phyloP scores from a whole-genome alignment of 2,888 invertebrate genomes.

The Notodonta dromedarius region DNA sequence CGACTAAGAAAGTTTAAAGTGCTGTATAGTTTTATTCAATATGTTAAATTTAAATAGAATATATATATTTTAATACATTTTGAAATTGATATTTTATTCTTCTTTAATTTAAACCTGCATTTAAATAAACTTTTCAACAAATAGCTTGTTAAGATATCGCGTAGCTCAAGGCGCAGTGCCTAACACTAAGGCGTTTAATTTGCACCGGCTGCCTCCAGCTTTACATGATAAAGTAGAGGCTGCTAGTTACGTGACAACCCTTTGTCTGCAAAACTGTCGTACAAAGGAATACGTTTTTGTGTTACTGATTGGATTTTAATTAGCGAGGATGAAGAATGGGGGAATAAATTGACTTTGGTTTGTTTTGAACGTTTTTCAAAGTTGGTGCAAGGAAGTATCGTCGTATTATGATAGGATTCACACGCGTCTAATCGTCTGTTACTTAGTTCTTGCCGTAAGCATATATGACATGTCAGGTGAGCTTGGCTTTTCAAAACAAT shows the following conservation, averaged over 20 bases:
- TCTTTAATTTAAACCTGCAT: neutral
- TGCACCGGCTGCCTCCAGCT: conserved; percentile 19
- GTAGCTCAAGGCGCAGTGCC: conserved; percentile 1
- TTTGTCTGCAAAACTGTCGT: conserved; percentile 29
- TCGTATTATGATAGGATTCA: too few species aligned
- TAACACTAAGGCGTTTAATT: conserved; percentile 30
- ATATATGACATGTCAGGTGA: too few species aligned
- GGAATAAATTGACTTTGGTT: neutral
- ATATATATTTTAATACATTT: too few species aligned
- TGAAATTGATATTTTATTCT: too few species aligned
- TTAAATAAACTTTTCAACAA: neutral
- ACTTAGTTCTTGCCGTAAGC: too few species aligned
- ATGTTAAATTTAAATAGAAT: too few species aligned
- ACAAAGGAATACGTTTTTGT: conserved; percentile 34
- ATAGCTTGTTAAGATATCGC: neutral
- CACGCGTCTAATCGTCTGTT: too few species aligned
- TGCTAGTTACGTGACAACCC: conserved; percentile 10
- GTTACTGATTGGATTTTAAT: conserved; percentile 34
- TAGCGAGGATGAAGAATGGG: conserved; percentile 11
- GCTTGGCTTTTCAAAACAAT: too few species aligned
- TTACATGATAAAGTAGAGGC: conserved; percentile 38
- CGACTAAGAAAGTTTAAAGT: too few species aligned
- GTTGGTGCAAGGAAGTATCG: too few species aligned
- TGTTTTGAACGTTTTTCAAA: too few species aligned
- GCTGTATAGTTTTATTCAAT: too few species aligned